Evolutionary conservation across 2,888 invertebrate species (phyloP).

Genomic region (Xestia rhomboidea): DNA sequence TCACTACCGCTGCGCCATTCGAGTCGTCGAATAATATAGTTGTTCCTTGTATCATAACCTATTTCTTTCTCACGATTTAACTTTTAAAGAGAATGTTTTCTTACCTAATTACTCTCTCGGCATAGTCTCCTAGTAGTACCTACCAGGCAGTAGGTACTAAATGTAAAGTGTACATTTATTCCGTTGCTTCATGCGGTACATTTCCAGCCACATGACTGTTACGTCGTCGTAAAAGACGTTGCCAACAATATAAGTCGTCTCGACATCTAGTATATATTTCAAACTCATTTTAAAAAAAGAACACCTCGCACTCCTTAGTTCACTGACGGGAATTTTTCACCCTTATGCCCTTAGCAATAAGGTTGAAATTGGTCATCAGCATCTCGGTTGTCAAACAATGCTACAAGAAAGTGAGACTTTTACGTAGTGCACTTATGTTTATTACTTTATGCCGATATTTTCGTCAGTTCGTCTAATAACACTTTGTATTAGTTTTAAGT

Average conservation of each 20-base stretch:
- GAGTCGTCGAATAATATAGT: no score
- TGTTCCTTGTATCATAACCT: no score
- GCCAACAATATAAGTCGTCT: conserved; percentile 10
- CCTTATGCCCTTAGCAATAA: no score
- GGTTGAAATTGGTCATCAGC: no score
- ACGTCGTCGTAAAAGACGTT: conserved; percentile 11
- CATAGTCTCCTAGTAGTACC: not conserved
- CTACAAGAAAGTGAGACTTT: not conserved
- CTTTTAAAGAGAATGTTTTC: not conserved
- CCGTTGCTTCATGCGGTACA: not conserved
- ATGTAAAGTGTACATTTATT: conserved; percentile 31
- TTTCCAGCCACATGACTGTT: conserved; percentile 11
- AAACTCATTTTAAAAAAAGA: conserved; percentile 3
- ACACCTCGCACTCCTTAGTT: not conserved
- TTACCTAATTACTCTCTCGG: not conserved
- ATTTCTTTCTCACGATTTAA: not conserved
- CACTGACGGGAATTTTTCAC: no score
- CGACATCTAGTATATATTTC: conserved; percentile 18
- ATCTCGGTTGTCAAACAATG: not conserved
- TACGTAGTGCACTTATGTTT: not conserved
- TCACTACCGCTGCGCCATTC: no score
- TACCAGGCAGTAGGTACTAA: conserved; percentile 13
- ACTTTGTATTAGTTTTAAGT: conserved; percentile 36
- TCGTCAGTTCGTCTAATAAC: conserved; percentile 55
- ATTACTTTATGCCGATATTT: conserved; percentile 4